A percentile compares a stretch with the other conserved stretches of the same genome.
These are phyloP conservation scores for Damaliscus lunatus DNA, from an alignment of 2,113 vertebrate genomes.

Conservation along the genomic window DNA sequence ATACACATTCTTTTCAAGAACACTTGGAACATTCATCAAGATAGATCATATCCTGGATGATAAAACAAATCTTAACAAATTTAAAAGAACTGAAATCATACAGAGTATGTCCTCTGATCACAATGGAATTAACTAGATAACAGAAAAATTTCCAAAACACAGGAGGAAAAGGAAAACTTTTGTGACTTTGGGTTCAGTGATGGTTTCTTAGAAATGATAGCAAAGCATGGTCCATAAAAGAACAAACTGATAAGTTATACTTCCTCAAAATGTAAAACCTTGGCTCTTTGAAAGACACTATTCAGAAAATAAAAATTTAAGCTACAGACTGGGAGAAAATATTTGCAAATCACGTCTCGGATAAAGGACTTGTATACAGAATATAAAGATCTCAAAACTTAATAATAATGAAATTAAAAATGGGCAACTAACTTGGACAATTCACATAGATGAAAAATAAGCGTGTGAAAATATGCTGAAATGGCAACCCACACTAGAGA, in stretches of 20 bases:
- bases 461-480: not conserved
- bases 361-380: not conserved
- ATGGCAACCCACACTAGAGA: not conserved
- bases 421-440: not conserved
- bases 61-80: conserved; percentile 16
- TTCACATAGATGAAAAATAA: not conserved
- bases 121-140: not conserved
- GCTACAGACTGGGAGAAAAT: not conserved
- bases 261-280: not conserved
- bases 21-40: not conserved
- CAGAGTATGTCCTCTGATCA: not conserved
- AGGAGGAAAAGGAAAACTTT: not conserved
- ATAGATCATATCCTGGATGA: not conserved
- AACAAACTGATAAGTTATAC: not conserved
- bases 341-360: not conserved
- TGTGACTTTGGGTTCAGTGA: not conserved
- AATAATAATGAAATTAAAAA: not conserved
- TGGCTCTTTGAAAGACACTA: not conserved
- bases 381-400: not conserved
- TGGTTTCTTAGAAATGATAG: not conserved
- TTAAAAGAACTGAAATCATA: not conserved
- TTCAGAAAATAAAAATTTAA: not conserved
- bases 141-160: not conserved
- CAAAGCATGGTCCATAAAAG: not conserved
- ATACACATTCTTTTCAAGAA: not conserved